phyloP scores from a whole-genome alignment of 2,888 invertebrate species.

The Suillia variegata region DNA sequence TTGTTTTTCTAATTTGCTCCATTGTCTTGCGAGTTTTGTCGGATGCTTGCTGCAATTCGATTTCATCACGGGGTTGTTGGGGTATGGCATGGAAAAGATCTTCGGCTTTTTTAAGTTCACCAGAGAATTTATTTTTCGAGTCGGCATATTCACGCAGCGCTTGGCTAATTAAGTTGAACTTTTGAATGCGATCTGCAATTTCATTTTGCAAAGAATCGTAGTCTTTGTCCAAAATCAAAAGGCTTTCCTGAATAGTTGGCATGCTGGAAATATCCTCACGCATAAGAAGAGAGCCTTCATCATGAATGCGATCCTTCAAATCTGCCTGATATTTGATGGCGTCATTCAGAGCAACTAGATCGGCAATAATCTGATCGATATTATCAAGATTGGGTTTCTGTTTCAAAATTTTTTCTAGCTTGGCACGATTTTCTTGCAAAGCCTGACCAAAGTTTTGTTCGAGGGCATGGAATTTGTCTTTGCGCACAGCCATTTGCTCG shows the following conservation, averaged over 20 bases:
- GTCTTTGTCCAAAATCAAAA: constrained; percentile 77
- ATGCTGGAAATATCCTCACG: constrained; percentile 82
- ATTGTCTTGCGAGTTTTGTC: constrained; percentile 79
- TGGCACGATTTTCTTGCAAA: constrained; percentile 63
- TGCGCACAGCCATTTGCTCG: constrained; percentile 74
- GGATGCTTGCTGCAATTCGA: constrained; percentile 72
- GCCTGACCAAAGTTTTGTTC: constrained; percentile 74
- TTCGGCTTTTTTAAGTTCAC: constrained; percentile 73
- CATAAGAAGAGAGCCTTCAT: constrained; percentile 79
- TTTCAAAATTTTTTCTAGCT: constrained; percentile 48
- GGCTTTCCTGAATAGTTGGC: constrained; percentile 78
- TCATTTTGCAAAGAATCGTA: constrained; percentile 81
- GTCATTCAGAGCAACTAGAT: constrained; percentile 65
- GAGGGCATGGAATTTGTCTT: constrained; percentile 77
- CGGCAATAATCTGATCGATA: constrained; percentile 59
- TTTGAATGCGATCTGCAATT: constrained; percentile 75
- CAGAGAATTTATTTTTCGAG: constrained; percentile 71
- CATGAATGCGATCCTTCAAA: constrained; percentile 74
- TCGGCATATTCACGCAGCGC: constrained; percentile 78
- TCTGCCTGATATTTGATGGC: constrained; percentile 66
- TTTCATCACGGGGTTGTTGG: constrained; percentile 73
- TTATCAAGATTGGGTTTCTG: constrained; percentile 54
- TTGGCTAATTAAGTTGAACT: constrained; percentile 73
- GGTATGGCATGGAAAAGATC: constrained; percentile 69
- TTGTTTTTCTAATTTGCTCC: constrained; percentile 76